Conservation (phyloP, 2,797 vertebrate species). For the Peromyscus attwateri region DNA sequence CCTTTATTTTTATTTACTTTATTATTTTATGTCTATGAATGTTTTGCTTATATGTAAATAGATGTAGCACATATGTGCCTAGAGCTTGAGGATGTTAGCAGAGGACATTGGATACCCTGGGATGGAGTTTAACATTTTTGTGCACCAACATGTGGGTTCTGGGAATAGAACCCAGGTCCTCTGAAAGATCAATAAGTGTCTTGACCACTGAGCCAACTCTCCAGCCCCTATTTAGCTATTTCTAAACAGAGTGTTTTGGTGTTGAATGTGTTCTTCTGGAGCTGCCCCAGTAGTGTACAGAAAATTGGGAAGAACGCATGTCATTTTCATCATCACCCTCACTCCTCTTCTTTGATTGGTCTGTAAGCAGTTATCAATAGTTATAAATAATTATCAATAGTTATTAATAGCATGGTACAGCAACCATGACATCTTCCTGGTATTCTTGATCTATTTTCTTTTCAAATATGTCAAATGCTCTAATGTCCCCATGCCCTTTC, state of each 20-base stretch:
- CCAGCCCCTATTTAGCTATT: neutral
- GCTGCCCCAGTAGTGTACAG: accelerated
- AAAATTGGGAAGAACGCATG: neutral
- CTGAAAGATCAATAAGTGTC: neutral
- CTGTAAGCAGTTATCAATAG: neutral
- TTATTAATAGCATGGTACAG: neutral
- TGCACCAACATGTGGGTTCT: neutral
- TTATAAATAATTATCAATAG: neutral
- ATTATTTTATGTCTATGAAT: neutral
- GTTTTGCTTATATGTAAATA: neutral
- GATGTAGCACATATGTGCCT: neutral
- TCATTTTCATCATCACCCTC: neutral
- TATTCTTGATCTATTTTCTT: neutral
- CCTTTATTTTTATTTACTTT: neutral
- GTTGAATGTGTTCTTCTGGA: neutral
- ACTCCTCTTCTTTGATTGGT: neutral
- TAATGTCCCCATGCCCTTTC: neutral
- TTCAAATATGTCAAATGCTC: neutral
- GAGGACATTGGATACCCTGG: neutral
- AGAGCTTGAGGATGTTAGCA: neutral
- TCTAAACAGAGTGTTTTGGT: neutral
- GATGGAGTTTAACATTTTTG: neutral
- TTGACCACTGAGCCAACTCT: neutral
- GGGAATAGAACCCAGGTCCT: too few relatives aligned
- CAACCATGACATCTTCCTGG: neutral